Evolutionary conservation across 2,797 vertebrate genomes (phyloP).

Genomic region (Tragelaphus eurycerus): DNA sequence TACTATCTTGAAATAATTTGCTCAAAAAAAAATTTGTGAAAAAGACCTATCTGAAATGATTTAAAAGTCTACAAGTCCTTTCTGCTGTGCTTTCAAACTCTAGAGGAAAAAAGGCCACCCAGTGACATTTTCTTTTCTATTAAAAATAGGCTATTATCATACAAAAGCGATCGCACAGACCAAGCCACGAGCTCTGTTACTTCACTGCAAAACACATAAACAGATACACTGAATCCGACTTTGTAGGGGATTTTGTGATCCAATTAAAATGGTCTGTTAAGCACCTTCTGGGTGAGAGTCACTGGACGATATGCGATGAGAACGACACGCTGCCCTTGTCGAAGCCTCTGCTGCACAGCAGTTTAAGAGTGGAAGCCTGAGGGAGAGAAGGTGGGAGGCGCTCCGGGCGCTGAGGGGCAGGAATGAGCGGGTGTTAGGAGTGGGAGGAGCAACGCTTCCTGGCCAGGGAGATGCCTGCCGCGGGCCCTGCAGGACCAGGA

Average conservation of each 20-base stretch:
- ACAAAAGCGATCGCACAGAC: background rate
- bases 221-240: background rate
- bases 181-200: background rate
- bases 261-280: background rate
- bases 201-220: background rate
- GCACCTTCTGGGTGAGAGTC: background rate
- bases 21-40: background rate
- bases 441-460: background rate
- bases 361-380: background rate
- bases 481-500: background rate
- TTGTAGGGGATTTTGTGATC: background rate
- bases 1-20: slow-evolving; percentile 20
- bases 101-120: background rate
- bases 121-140: background rate
- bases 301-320: background rate
- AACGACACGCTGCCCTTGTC: accelerated
- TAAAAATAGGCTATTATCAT: slow-evolving; percentile 1
- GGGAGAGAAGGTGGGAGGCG: background rate
- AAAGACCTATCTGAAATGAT: background rate
- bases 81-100: background rate
- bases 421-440: background rate
- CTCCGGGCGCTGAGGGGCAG: background rate
- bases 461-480: background rate
- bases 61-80: background rate
- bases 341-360: background rate